phyloP scores from a whole-genome alignment of 64 coral and sea anemone species.

The Pocillopora damicornis region DNA sequence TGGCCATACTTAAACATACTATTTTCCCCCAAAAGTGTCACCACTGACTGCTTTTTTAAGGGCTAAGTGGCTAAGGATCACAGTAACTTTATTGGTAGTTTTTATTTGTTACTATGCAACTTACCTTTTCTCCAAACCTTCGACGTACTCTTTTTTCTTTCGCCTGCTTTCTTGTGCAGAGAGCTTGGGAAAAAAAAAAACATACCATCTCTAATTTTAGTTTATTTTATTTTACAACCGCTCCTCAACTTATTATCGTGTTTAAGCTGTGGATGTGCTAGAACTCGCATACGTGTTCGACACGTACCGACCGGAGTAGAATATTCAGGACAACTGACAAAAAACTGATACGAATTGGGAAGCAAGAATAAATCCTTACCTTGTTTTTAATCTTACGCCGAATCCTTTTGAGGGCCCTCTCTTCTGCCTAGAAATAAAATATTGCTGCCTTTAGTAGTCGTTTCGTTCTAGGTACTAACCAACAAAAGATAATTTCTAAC shows the following conservation, averaged over 20 bases:
- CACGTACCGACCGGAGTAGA: too few relatives aligned
- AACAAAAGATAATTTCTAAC: not conserved
- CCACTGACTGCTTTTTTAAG: too few relatives aligned
- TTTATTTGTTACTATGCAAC: not conserved
- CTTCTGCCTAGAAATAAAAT: slow-evolving; percentile 52
- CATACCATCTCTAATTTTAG: too few relatives aligned
- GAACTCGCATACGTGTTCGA: not conserved
- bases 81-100: not conserved
- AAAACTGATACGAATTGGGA: not conserved
- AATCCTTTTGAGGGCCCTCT: slow-evolving; percentile 84
- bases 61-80: too few relatives aligned
- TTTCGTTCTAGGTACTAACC: not conserved
- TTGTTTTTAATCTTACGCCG: slow-evolving; percentile 90
- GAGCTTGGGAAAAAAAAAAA: slow-evolving; percentile 36
- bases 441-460: not conserved
- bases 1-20: too few relatives aligned
- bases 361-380: slow-evolving; percentile 20
- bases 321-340: too few relatives aligned
- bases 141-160: slow-evolving; percentile 87
- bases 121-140: slow-evolving; percentile 77
- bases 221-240: too few relatives aligned
- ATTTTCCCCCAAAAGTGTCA: too few relatives aligned
- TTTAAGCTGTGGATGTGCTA: not conserved
- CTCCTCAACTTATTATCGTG: too few relatives aligned
- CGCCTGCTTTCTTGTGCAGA: slow-evolving; percentile 88